Evolutionary conservation across 2,888 invertebrate genomes (phyloP).

Genomic region (Amiota communis): DNA sequence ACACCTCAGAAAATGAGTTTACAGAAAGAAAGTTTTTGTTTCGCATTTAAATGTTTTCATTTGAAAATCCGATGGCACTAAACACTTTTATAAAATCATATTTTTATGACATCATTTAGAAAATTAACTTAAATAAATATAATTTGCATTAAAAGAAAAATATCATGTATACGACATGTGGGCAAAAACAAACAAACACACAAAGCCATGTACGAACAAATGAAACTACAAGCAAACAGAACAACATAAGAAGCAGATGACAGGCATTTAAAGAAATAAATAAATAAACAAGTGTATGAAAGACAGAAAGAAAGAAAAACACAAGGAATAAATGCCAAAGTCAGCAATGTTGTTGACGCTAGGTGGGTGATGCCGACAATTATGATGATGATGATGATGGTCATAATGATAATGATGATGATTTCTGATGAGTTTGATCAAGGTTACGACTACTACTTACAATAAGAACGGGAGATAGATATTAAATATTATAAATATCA

Average conservation of each 20-base stretch:
- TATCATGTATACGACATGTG: constrained; percentile 14
- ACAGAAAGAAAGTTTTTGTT: too few species aligned
- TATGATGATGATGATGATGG: neutral
- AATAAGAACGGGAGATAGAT: neutral
- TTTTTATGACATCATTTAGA: too few species aligned
- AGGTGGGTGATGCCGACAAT: neutral
- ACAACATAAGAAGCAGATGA: neutral
- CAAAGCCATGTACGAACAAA: neutral
- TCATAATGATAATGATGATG: neutral
- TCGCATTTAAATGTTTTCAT: too few species aligned
- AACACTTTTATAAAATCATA: too few species aligned
- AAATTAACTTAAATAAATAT: too few species aligned
- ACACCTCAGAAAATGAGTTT: too few species aligned
- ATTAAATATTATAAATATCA: constrained; percentile 27
- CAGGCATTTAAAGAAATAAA: neutral
- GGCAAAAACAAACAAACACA: constrained; percentile 6
- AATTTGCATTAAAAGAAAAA: neutral
- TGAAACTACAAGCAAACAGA: neutral
- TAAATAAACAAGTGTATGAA: neutral
- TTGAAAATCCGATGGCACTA: too few species aligned
- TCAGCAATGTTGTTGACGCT: neutral
- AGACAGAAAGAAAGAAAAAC: neutral
- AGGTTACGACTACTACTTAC: neutral
- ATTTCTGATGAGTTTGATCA: neutral
- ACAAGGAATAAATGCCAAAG: neutral